These are phyloP conservation scores for Eretmochelys imbricata DNA, from an alignment of 2,113 vertebrate genomes.

Conservation along the genomic window DNA sequence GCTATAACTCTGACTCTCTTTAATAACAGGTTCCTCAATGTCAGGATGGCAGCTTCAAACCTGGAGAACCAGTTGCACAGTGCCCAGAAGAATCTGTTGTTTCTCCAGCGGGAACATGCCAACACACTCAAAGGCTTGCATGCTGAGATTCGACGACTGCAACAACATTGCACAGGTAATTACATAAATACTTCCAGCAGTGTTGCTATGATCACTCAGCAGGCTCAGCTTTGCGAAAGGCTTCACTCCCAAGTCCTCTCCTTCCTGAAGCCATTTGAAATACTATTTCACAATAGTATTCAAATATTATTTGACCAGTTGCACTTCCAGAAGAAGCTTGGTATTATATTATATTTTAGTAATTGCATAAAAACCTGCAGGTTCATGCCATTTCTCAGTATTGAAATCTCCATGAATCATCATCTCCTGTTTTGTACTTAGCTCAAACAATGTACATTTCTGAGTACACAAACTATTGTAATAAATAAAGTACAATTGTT, in stretches of 20 bases:
- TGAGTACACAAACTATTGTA: accelerated
- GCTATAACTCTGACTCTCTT: accelerated
- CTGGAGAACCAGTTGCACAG: slow-evolving; percentile 98
- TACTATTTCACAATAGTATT: neutral
- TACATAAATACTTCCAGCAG: neutral
- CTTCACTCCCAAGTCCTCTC: neutral
- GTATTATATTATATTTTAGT: neutral
- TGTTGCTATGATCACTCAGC: neutral
- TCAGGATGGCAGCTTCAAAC: slow-evolving; percentile 90
- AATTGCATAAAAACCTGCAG: neutral
- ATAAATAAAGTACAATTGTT: neutral
- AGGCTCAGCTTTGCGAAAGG: neutral
- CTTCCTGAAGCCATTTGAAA: neutral
- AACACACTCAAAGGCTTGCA: slow-evolving; percentile 93
- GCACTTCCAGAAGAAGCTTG: neutral
- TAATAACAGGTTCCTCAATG: slow-evolving; percentile 54
- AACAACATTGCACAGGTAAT: slow-evolving; percentile 96
- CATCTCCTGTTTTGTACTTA: accelerated
- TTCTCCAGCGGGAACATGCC: slow-evolving; percentile 95
- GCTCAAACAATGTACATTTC: accelerated
- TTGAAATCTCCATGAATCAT: neutral
- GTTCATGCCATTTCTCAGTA: accelerated
- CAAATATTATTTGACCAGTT: neutral
- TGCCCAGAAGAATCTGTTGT: slow-evolving; percentile 95
- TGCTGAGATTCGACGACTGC: slow-evolving; percentile 91